Percentiles rank a stretch among this genome's conserved stretches.
These are phyloP conservation scores for Lymantria dispar DNA, from an alignment of 2,888 invertebrate species.

Conservation along the genomic window DNA sequence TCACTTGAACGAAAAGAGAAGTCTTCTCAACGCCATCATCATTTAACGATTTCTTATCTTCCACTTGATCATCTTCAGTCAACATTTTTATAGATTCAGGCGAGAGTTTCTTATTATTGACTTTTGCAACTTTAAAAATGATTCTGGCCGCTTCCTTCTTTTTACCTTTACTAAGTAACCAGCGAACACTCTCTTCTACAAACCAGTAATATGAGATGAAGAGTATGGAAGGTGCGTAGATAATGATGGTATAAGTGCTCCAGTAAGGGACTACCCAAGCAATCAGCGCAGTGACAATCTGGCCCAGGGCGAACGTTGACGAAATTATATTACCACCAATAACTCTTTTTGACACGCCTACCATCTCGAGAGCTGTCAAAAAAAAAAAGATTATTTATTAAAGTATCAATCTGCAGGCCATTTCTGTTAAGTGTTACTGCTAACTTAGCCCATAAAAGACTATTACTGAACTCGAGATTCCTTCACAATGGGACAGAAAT, in stretches of 20 bases:
- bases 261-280: constrained; percentile 86
- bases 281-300: constrained; percentile 82
- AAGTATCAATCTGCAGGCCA: no score
- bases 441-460: no score
- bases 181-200: constrained; percentile 86
- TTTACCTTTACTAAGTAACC: constrained; percentile 85
- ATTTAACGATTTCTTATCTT: constrained; percentile 12
- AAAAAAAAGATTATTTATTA: not conserved
- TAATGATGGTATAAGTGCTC: constrained; percentile 82
- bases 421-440: no score
- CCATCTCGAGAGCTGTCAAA: constrained; percentile 85
- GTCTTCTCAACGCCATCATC: constrained; percentile 5
- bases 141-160: constrained; percentile 77
- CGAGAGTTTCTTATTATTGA: constrained; percentile 65
- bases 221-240: constrained; percentile 85
- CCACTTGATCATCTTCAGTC: constrained; percentile 25
- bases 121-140: constrained; percentile 72
- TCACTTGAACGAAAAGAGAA: constrained; percentile 57
- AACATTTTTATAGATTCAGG: constrained; percentile 44
- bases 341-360: constrained; percentile 85
- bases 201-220: constrained; percentile 84
- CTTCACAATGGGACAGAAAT: no score
- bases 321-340: constrained; percentile 85
- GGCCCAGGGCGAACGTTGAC: constrained; percentile 85
- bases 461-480: no score